Evolutionary conservation across 2,113 vertebrate species (phyloP).

Genomic region (Chlamydotis undulata): DNA sequence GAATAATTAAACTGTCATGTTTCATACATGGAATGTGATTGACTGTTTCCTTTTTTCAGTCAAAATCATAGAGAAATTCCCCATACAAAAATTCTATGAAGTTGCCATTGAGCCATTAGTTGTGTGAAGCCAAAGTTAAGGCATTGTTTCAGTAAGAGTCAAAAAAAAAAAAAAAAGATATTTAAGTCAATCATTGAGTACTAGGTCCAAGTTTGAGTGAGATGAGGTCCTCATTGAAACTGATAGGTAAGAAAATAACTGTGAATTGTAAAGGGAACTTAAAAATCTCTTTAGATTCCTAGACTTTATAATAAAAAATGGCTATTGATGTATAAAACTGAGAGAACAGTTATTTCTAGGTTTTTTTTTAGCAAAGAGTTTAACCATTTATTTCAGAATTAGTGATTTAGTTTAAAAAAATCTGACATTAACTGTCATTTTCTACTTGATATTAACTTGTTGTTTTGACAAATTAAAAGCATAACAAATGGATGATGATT

Average conservation of each 20-base stretch:
- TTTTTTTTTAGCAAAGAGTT: fast-evolving
- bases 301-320: not conserved
- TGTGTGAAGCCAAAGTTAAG: not conserved
- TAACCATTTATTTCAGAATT: not conserved
- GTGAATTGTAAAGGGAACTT: not conserved
- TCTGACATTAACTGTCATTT: not conserved
- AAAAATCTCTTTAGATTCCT: not conserved
- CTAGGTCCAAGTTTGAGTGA: not conserved
- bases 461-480: not conserved
- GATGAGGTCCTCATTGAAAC: not conserved
- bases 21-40: not conserved
- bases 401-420: not conserved
- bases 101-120: not conserved
- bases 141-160: not conserved
- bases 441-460: not conserved
- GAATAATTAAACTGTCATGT: not conserved
- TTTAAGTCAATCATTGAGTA: not conserved
- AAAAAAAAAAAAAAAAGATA: too few relatives aligned
- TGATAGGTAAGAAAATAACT: not conserved
- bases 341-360: not conserved
- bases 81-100: not conserved
- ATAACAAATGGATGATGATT: not conserved
- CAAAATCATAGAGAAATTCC: not conserved
- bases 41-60: not conserved
- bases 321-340: not conserved